These are phyloP conservation scores for Nycticorax nycticorax DNA, from an alignment of 2,113 vertebrate genomes.

Conservation along the genomic window DNA sequence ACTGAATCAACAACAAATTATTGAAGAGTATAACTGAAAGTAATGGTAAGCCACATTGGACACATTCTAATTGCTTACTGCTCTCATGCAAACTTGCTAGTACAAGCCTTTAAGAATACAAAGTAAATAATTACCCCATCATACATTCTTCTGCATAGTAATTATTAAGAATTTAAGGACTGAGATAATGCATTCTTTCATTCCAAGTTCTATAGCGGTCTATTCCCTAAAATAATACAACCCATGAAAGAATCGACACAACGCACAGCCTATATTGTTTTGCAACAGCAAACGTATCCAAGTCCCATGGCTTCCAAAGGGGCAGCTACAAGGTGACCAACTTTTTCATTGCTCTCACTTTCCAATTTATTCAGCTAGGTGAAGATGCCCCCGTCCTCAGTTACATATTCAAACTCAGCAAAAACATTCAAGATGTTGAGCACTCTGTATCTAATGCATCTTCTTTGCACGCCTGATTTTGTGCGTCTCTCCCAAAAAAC, in stretches of 20 bases:
- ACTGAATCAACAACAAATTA: background rate
- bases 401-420: background rate
- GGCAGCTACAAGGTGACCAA: background rate
- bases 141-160: background rate
- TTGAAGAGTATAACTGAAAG: background rate
- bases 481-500: background rate
- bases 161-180: background rate
- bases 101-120: background rate
- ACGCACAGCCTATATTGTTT: background rate
- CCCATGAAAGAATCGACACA: background rate
- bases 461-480: background rate
- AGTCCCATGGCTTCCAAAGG: background rate
- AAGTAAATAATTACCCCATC: background rate
- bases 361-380: background rate
- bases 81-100: background rate
- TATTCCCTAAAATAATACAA: background rate
- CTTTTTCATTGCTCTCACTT: background rate
- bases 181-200: background rate
- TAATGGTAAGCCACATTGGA: background rate
- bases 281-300: background rate
- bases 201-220: background rate
- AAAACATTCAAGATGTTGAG: background rate
- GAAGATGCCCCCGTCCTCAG: background rate
- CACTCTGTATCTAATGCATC: background rate
- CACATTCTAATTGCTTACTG: slow-evolving; percentile 13